Evolutionary conservation across 2,797 vertebrate genomes (phyloP).

Genomic region (Spinibarbus caldwelli): DNA sequence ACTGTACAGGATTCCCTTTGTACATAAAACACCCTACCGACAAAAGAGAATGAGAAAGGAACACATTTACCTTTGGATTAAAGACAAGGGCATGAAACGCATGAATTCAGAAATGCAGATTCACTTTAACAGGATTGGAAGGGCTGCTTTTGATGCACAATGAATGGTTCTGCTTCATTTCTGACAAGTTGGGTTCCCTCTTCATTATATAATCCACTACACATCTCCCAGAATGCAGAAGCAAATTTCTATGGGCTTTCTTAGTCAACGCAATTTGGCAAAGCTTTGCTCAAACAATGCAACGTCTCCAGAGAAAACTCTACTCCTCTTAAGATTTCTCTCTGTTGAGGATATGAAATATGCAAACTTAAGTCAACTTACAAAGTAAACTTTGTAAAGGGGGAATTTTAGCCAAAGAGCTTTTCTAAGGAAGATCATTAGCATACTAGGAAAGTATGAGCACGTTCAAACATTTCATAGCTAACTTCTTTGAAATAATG

Average conservation of each 20-base stretch:
- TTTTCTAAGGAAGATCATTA: not conserved
- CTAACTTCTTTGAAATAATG: not conserved
- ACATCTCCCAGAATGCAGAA: conserved; percentile 1
- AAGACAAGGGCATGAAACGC: conserved; percentile 5
- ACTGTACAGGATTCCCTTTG: conserved; percentile 32
- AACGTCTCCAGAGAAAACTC: not conserved
- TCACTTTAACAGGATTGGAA: not conserved
- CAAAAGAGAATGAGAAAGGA: conserved; percentile 3
- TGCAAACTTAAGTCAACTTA: not conserved
- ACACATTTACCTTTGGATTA: conserved; percentile 19
- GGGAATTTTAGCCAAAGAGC: not conserved
- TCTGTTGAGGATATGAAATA: not conserved
- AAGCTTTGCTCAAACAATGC: not conserved
- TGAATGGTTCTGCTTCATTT: not conserved
- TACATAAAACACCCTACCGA: not conserved
- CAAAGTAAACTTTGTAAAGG: not conserved
- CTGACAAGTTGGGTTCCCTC: not conserved
- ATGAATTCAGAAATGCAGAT: conserved; percentile 7
- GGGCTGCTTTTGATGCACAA: not conserved
- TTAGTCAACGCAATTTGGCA: not conserved
- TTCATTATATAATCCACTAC: not conserved
- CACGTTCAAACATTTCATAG: not conserved
- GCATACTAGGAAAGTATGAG: not conserved
- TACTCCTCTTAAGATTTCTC: not conserved
- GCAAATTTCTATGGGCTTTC: not conserved